Base-by-base conservation (phyloP, 2,113 vertebrate species). In the Panthera leo region DNA sequence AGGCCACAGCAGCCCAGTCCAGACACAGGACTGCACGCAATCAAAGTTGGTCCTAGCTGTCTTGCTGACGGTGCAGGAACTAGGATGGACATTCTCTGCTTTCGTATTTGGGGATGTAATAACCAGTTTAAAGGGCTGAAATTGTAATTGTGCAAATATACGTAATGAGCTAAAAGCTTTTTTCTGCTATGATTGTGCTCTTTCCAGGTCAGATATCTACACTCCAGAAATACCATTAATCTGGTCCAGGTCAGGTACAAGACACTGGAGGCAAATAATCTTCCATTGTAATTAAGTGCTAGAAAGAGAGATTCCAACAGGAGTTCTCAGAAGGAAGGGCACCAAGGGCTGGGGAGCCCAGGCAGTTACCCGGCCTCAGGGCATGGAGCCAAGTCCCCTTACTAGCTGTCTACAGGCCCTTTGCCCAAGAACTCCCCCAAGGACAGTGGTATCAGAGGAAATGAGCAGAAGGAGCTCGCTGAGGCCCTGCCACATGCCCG, bases 151-250 rank as follows among this genome's bases (percentile, higher is more conserved):
- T 84, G 29, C 91, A 97, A 82, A 92, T 45, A 89, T 45, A 79
- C 13, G 15, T 71, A 91, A 92, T 45, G 45, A 83, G 51, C 86
- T 91, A 93, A 95, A 96, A 58, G 84, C 36, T 71, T 90, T 95
- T 42, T 82, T 58, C 82, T 7, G 2, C 92, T 55, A 4, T 7
- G 51, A 83, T 3, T 48, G 19, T 34, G n/a, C n/a, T 36, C 88
- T 82, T 89, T 68, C 15, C n/a, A 87, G 95, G 97, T 95, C 87
- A 92, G 85, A 94, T 94, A 61, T 48, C 91, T 80, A 80, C 76
- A 55, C n/a, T 79, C 75, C 29, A 78, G 75, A 87, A 78, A 97
- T n/a, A 48, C 45, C 58, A 23, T 75, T 96, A 78, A 87, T 82
- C 93, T 48, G 71, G 61, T 27, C 67, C 82, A 76, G 79, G 94